Base-by-base conservation (phyloP, 2,113 vertebrate genomes). In the Neodontobutis hainanensis region DNA sequence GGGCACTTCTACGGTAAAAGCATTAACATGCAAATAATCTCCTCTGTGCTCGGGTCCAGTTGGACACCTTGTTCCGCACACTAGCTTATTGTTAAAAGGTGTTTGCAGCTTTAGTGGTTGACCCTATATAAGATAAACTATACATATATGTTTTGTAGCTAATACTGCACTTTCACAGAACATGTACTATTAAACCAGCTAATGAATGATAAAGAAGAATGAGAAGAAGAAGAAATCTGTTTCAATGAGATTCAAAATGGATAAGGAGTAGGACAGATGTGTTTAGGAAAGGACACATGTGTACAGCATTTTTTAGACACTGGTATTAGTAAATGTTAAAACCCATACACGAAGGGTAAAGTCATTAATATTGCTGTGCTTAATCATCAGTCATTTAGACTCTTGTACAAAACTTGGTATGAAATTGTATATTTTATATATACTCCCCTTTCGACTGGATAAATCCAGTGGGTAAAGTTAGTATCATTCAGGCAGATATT, bases 11-110 rank as follows among this genome's bases (percentile, higher is more conserved):
- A 78, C 51, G 63, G 57, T 60, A 68, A 65, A 76, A 82, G 78
- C 70, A 81, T 64, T 75, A 81, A 85, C 86, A 90, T 89, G 86
- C 86, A 89, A 66, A 69, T 73, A 61, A 44, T 38, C 15, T 38
- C 8, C 6, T 38, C 38, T 6, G 19, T 27, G 38, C 38, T n/a
- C 16, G n/a, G 32, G 49, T 65, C 27, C 47, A 11, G 34, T 34
- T 61, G 15, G 14, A 67, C 34, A 68, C 35, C 4, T 16, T 63
- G 19, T 60, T 46, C 69, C 52, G 12, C 19, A 53, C 32, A 15
- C 0, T 73, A 85, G 71, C 77, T 89, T 88, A 84, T 85, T 78
- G 58, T 49, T 47, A 78, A 69, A 45, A 46, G 61, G 71, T 74
- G 75, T 83, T 44, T 75, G 67, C 72, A 82, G 70, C 76, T 77